phyloP scores from a whole-genome alignment of 2,888 invertebrate species.

The Incurvaria masculella region DNA sequence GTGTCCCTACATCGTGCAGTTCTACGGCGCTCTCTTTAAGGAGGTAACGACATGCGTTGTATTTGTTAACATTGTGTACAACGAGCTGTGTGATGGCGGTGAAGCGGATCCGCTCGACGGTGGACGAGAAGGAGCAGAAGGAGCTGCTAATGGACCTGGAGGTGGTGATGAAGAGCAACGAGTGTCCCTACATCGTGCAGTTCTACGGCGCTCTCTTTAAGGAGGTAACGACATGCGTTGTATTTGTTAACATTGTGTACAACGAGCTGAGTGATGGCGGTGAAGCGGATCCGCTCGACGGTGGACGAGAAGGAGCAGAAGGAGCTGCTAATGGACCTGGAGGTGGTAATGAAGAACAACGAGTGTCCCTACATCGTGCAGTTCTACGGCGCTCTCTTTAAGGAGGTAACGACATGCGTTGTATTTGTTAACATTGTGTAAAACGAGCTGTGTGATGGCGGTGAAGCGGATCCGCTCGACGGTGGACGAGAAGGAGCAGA shows the following conservation, averaged over 20 bases:
- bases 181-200: conserved; percentile 95
- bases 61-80: no score
- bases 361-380: conserved; percentile 96
- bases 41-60: no score
- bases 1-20: conserved; percentile 95
- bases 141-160: conserved; percentile 96
- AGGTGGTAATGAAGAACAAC: conserved; percentile 97
- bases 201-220: conserved; percentile 98
- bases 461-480: conserved; percentile 96
- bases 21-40: conserved; percentile 97
- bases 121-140: conserved; percentile 96
- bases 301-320: conserved; percentile 97
- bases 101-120: conserved; percentile 93
- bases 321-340: conserved; percentile 94
- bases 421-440: no score
- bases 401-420: conserved; percentile 85
- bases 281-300: conserved; percentile 94
- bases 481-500: conserved; percentile 96
- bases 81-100: conserved; percentile 88
- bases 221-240: conserved; percentile 81
- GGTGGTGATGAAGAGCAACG: conserved; percentile 97
- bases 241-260: no score
- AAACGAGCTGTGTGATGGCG: conserved; percentile 83
- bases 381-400: conserved; percentile 97
- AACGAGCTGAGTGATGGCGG: conserved; percentile 85